phyloP scores from a whole-genome alignment of 2,888 invertebrate genomes.

The Dynastes tityus region DNA sequence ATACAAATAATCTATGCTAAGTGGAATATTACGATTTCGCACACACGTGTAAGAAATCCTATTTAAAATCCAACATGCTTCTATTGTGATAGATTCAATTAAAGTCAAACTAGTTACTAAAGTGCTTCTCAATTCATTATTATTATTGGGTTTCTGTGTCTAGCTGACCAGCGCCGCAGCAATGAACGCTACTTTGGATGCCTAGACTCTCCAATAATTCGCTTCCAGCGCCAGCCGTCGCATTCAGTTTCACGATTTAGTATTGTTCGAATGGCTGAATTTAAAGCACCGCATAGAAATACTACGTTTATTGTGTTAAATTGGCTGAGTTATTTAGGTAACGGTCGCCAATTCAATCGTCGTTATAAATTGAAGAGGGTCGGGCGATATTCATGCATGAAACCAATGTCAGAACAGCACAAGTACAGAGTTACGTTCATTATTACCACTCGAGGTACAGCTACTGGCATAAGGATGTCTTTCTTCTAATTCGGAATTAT shows the following conservation, averaged over 20 bases:
- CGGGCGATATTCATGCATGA: neutral
- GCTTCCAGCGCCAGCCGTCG: neutral
- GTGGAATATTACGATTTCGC: neutral
- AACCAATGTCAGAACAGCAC: neutral
- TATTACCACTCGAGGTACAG: too few species aligned
- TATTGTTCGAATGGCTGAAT: slow-evolving; percentile 2
- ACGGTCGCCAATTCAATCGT: neutral
- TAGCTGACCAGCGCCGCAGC: neutral
- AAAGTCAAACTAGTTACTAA: slow-evolving; percentile 11
- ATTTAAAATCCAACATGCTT: neutral
- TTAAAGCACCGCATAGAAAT: slow-evolving; percentile 3
- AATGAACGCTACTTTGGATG: neutral
- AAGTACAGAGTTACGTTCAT: neutral
- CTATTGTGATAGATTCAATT: slow-evolving; percentile 1
- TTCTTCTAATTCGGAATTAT: too few species aligned
- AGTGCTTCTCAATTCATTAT: slow-evolving; percentile 3
- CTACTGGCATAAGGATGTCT: too few species aligned
- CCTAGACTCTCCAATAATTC: neutral
- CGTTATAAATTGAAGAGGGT: neutral
- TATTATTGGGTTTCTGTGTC: slow-evolving; percentile 5
- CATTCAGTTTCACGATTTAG: slow-evolving; percentile 15
- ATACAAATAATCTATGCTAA: neutral
- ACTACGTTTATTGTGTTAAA: slow-evolving; percentile 13
- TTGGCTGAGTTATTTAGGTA: slow-evolving; percentile 2
- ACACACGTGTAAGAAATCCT: neutral